phyloP scores from a whole-genome alignment of 1,140 invertebrate genomes.

The Cepaea nemoralis region DNA sequence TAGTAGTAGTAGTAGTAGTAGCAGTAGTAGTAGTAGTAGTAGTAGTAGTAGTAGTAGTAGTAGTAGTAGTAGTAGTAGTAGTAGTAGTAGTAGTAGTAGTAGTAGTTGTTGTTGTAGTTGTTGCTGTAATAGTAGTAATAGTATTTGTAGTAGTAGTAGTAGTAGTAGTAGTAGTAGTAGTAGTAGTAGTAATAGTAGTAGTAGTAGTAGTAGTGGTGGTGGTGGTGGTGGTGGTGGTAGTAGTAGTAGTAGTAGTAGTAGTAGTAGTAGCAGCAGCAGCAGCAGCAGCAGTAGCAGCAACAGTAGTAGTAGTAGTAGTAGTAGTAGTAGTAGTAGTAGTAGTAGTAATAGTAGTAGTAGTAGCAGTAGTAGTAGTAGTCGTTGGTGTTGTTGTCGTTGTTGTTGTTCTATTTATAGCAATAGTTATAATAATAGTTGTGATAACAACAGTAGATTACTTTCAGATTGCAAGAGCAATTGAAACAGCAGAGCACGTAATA shows the following conservation, averaged over 20 bases:
- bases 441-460: background rate
- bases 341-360: background rate
- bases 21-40: too few relatives aligned
- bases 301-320: background rate
- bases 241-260: background rate
- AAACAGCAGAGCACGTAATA: too few relatives aligned
- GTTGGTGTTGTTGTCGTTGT: background rate
- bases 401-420: background rate
- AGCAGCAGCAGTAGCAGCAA: background rate
- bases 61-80: too few relatives aligned
- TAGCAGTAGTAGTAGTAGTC: background rate
- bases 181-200: background rate
- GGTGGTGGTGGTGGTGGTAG: background rate
- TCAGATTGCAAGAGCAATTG: too few relatives aligned
- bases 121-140: too few relatives aligned
- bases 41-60: too few relatives aligned
- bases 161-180: conserved; percentile 4
- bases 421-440: background rate
- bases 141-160: background rate
- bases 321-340: background rate
- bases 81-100: too few relatives aligned
- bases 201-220: background rate
- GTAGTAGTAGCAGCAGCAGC: background rate
- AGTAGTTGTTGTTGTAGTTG: too few relatives aligned
- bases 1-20: background rate